Evolutionary conservation across 2,888 invertebrate species (phyloP), one percentile per base, ranked within the genome.

Genomic region (Stramonita haemastoma): DNA sequence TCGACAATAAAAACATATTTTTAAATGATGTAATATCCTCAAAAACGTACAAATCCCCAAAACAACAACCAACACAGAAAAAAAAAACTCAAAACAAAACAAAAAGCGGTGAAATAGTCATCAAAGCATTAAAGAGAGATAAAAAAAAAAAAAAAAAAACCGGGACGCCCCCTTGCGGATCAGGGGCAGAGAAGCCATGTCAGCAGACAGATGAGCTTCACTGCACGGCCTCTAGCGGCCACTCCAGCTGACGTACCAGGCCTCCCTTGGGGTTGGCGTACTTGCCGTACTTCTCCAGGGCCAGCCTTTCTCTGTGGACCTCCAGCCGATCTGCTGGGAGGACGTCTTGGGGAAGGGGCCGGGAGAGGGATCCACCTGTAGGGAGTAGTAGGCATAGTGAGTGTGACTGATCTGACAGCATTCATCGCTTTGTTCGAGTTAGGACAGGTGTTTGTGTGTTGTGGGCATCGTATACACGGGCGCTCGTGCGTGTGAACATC

Each of bases 261-360:
- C 94, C 94, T 15, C 95, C 95, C 91, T 95, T 95, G 26, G 95
- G 94, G 81, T 94, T 94, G 29, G 95, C 94, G 91, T 96, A 95
- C 89, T 93, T 92, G 56, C 96, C 96, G 90, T 95, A 95, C 89
- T 93, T 93, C 90, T 96, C 96, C 70, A 96, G 92, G 8, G 93
- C 93, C 46, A 94, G 92, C 0, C 86, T n/a, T 84, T 90, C 34
- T 94, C 92, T 11, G 94, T 92, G 6, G 95, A 95, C 83, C 96
- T 90, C 96, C 96, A 96, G 19, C 96, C 96, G 29, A 96, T 94
- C 84, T 93, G 91, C 70, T 93, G 92, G 4, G 95, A 93, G 8
- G 96, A 95, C 2, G 95, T 95, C 91, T 91, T 90, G 0, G 96
- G 96, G 81, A 95, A 93, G 11, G 95, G 95, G 87, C 93, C 92